Percentiles rank a stretch among this genome's conserved stretches.
Evolutionary conservation across 2,113 vertebrate genomes (phyloP).

Genomic region (Ammodramus savannarum): DNA sequence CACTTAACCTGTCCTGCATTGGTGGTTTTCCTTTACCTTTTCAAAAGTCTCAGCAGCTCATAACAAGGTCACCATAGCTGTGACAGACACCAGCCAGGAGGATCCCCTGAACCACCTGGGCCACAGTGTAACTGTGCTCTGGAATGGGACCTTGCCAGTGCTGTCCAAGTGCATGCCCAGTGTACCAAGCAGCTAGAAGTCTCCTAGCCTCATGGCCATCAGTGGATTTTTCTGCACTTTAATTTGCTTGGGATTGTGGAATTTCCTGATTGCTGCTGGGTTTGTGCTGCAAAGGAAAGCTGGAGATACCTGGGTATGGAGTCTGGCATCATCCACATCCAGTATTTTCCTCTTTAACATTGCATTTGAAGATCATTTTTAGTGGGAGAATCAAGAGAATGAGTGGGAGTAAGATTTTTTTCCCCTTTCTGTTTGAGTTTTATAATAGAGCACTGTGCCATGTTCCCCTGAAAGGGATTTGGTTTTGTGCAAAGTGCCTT

Average conservation of each 20-base stretch:
- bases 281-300: background rate
- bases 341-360: background rate
- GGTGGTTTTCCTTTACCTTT: background rate
- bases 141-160: background rate
- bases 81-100: background rate
- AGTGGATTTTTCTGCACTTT: background rate
- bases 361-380: background rate
- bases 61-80: background rate
- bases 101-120: background rate
- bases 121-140: background rate
- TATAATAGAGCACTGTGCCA: background rate
- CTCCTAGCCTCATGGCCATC: background rate
- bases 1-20: background rate
- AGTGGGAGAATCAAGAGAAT: background rate
- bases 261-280: background rate
- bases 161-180: accelerated
- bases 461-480: background rate
- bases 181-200: background rate
- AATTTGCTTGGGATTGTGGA: background rate
- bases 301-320: background rate
- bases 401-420: background rate
- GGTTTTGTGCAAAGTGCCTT: background rate
- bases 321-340: background rate
- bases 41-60: background rate
- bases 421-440: background rate